phyloP scores from a whole-genome alignment of 1,140 invertebrate genomes.

The Cydia strobilella region DNA sequence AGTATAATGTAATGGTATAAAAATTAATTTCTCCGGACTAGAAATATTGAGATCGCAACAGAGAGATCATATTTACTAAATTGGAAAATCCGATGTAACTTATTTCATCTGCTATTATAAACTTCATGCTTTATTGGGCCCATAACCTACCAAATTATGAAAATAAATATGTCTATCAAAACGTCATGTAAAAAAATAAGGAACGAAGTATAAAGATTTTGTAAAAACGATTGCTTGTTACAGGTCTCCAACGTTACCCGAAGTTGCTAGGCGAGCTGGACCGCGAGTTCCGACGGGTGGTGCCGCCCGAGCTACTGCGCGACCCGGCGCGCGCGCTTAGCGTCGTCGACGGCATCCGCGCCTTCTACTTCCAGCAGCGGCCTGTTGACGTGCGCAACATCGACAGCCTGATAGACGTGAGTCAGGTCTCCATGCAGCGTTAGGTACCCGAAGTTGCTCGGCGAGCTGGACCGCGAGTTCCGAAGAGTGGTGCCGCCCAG shows the following conservation, averaged over 20 bases:
- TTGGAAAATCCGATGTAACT: no score
- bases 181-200: no score
- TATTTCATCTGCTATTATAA: no score
- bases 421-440: constrained; percentile 80
- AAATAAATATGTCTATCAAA: no score
- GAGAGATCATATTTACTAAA: no score
- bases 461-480: constrained; percentile 80
- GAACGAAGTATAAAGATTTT: neutral
- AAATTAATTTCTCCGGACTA: no score
- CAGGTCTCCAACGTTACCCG: constrained; percentile 80
- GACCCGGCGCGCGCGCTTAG: constrained; percentile 55
- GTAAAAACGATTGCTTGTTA: constrained; percentile 17
- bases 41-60: no score
- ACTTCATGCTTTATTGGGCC: no score
- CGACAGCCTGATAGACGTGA: constrained; percentile 79
- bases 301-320: constrained; percentile 76
- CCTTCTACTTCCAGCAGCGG: constrained; percentile 80
- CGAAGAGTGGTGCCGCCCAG: constrained; percentile 77
- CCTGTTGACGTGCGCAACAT: constrained; percentile 78
- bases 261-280: constrained; percentile 79
- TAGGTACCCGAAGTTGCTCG: constrained; percentile 78
- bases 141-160: no score
- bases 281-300: constrained; percentile 78
- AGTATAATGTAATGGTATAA: no score
- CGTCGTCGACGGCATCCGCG: constrained; percentile 76